These are phyloP conservation scores for Podotricha telesiphe DNA, from an alignment of 2,888 invertebrate genomes.

Conservation along the genomic window DNA sequence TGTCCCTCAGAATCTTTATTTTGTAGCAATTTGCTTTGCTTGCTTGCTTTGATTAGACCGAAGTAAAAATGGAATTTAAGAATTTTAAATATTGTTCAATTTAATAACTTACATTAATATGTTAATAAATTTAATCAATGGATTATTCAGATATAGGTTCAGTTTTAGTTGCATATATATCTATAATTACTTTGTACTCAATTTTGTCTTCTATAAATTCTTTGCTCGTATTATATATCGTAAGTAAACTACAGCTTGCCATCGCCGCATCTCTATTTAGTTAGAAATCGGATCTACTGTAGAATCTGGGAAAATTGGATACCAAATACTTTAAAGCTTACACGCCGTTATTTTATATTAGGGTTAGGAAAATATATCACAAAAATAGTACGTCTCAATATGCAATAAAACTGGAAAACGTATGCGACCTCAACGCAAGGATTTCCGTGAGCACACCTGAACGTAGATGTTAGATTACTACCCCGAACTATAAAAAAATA, in stretches of 20 bases:
- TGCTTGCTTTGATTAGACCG: slow-evolving; percentile 7
- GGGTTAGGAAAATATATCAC: slow-evolving; percentile 65
- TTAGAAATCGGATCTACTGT: slow-evolving; percentile 6
- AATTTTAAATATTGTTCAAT: neutral
- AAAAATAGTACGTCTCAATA: slow-evolving; percentile 79
- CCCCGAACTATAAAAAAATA: slow-evolving; percentile 75
- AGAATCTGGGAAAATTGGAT: slow-evolving; percentile 34
- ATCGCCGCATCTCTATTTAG: slow-evolving; percentile 3
- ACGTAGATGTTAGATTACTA: slow-evolving; percentile 80
- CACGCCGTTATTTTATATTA: slow-evolving; percentile 61
- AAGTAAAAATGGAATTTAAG: neutral
- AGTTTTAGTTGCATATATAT: too few relatives aligned
- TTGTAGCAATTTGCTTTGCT: slow-evolving; percentile 5
- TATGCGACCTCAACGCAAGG: slow-evolving; percentile 73
- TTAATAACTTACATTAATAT: neutral
- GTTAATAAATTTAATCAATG: neutral
- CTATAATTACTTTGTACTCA: neutral
- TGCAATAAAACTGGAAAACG: slow-evolving; percentile 78
- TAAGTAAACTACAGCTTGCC: neutral
- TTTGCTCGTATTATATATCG: too few relatives aligned
- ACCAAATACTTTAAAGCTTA: slow-evolving; percentile 63
- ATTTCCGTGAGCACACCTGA: slow-evolving; percentile 79
- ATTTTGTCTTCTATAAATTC: too few relatives aligned
- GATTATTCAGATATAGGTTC: too few relatives aligned
- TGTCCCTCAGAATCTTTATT: slow-evolving; percentile 21